Evolutionary conservation across 2,113 vertebrate species (phyloP).

Genomic region (Nycticryphes semicollaris): DNA sequence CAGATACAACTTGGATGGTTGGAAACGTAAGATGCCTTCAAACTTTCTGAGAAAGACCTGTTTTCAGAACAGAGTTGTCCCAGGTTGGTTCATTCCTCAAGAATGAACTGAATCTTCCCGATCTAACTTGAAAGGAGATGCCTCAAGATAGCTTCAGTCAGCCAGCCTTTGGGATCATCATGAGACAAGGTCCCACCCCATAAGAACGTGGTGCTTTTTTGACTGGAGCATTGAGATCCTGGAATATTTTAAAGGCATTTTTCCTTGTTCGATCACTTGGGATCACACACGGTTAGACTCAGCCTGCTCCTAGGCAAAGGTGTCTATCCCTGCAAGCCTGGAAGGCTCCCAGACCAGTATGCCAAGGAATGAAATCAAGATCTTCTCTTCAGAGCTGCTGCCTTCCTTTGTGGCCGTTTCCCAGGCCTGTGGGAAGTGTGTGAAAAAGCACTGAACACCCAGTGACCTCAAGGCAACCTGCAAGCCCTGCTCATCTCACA

Average conservation of each 20-base stretch:
- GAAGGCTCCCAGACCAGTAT: background rate
- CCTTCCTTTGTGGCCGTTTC: background rate
- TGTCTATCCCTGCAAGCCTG: background rate
- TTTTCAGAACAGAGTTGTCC: background rate
- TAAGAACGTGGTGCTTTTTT: background rate
- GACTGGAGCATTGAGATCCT: background rate
- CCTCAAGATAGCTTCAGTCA: background rate
- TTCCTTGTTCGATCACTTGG: background rate
- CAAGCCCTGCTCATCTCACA: background rate
- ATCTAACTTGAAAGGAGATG: background rate
- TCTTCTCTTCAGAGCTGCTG: background rate
- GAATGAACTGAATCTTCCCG: background rate
- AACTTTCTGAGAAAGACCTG: background rate
- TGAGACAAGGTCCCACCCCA: background rate
- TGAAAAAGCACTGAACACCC: background rate
- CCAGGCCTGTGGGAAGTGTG: background rate
- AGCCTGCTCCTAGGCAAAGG: background rate
- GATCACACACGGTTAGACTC: background rate
- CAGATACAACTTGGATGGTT: background rate
- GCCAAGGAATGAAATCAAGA: background rate
- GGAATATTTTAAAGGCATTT: background rate
- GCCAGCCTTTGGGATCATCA: background rate
- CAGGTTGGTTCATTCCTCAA: background rate
- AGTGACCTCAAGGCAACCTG: conserved; percentile 6
- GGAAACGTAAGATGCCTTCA: background rate